phyloP scores from a whole-genome alignment of 1,140 invertebrate species.

The Trinorchestia longiramus region DNA sequence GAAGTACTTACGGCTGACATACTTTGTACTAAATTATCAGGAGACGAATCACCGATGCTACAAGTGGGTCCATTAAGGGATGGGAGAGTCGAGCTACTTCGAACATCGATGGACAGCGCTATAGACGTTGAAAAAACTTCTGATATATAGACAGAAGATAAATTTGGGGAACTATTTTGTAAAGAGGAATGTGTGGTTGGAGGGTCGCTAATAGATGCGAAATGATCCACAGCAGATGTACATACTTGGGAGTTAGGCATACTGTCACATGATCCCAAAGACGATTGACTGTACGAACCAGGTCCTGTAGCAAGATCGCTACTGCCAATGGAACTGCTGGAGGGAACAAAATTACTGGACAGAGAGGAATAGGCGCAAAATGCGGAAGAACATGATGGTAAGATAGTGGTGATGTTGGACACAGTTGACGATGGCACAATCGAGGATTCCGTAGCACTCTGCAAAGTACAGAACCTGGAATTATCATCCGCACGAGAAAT shows the following conservation, averaged over 20 bases:
- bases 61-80: constrained; percentile 26
- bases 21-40: constrained; percentile 39
- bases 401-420: constrained; percentile 23
- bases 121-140: constrained; percentile 39
- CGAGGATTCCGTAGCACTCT: background rate
- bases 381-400: constrained; percentile 52
- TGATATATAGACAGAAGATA: constrained; percentile 25
- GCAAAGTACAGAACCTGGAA: background rate
- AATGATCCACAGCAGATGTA: constrained; percentile 21
- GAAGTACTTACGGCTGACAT: constrained; percentile 15
- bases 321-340: constrained; percentile 12
- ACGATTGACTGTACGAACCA: constrained; percentile 14
- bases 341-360: constrained; percentile 39
- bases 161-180: constrained; percentile 25
- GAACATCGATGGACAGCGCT: constrained; percentile 21
- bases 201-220: constrained; percentile 57
- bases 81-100: constrained; percentile 1
- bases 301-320: background rate
- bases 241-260: constrained; percentile 49
- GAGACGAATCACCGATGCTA: constrained; percentile 21
- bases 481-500: background rate
- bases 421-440: constrained; percentile 31
- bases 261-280: background rate
- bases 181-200: background rate
- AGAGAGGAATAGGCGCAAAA: constrained; percentile 51